Evolutionary conservation across 1,140 invertebrate species (phyloP), one percentile per base, ranked within the genome.

Genomic region (Trachymyrmex cornetzi): DNA sequence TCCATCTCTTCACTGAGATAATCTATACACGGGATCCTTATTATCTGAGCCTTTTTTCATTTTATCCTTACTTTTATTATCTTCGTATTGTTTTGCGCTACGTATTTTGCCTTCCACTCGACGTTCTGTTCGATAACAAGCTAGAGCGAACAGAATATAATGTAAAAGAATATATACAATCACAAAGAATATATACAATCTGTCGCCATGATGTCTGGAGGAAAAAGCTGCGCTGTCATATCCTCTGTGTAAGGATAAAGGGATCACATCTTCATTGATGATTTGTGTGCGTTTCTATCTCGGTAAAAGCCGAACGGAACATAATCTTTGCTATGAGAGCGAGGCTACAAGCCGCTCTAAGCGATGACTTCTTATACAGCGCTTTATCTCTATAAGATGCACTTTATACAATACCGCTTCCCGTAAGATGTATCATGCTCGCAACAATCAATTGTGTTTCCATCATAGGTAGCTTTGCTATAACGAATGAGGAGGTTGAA

Each of bases 191-290:
- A 64, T 48, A 64, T 64, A 66, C 19, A 50, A 38, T 30, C 75
- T 64, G 77, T 38, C 50, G 79, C 38, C 55, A 7, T 27, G 64
- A 75, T 64, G 22, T 89, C 84, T 89, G 82, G 44, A 24, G 69
- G 79, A 57, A 77, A 89, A 81, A 71, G 87, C 75, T 71, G 67
- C 75, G 69, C 85, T 81, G 87, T 89, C 75, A 50, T 71, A 77
- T 19, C 14, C 61, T 57, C 9, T 3, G 22, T 48, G 44, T 59
- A 61, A 72, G 19, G 69, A 77, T 79, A 72, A 89, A 63, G 57
- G 66, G 79, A 55, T 63, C 48, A 44, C 72, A 66, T 85, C 61
- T 64, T 34, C 61, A 79, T 44, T 59, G 82, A 82, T 74, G 80
- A 84, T 84, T 75, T 82, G 67, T 75, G 57, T 53, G n/a, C 67